Conservation (phyloP, 1,140 invertebrate species). For the Drosophila tropicalis region DNA sequence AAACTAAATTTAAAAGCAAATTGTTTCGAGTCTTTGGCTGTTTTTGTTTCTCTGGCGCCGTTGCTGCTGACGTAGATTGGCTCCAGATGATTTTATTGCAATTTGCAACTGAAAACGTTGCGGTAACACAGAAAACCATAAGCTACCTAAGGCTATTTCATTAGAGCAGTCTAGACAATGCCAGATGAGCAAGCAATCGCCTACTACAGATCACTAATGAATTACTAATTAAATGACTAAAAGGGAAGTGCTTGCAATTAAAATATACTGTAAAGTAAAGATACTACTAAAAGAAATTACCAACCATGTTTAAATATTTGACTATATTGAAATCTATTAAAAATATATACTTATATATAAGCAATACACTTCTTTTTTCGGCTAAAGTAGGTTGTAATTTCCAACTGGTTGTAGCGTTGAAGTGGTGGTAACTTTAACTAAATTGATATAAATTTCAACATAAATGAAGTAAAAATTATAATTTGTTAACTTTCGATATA, state of each 20-base stretch:
- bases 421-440: too few species aligned
- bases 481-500: background rate
- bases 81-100: slow-evolving; percentile 57
- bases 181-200: slow-evolving; percentile 21
- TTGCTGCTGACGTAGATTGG: slow-evolving; percentile 44
- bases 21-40: slow-evolving; percentile 54
- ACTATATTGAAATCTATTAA: too few species aligned
- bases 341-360: too few species aligned
- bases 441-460: background rate
- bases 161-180: slow-evolving; percentile 48
- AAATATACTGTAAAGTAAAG: too few species aligned
- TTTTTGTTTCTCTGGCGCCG: slow-evolving; percentile 13
- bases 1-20: slow-evolving; percentile 71
- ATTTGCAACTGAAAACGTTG: slow-evolving; percentile 46
- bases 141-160: slow-evolving; percentile 37
- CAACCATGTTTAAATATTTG: too few species aligned
- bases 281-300: too few species aligned
- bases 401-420: too few species aligned
- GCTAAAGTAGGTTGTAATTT: too few species aligned
- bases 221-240: slow-evolving; percentile 1
- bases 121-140: slow-evolving; percentile 8
- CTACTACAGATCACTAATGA: slow-evolving; percentile 1
- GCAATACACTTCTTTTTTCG: too few species aligned
- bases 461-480: background rate
- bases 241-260: too few species aligned